Evolutionary conservation across 1,140 invertebrate species (phyloP), one percentile per base, ranked within the genome.

Genomic region (Rhynchophorus ferrugineus): DNA sequence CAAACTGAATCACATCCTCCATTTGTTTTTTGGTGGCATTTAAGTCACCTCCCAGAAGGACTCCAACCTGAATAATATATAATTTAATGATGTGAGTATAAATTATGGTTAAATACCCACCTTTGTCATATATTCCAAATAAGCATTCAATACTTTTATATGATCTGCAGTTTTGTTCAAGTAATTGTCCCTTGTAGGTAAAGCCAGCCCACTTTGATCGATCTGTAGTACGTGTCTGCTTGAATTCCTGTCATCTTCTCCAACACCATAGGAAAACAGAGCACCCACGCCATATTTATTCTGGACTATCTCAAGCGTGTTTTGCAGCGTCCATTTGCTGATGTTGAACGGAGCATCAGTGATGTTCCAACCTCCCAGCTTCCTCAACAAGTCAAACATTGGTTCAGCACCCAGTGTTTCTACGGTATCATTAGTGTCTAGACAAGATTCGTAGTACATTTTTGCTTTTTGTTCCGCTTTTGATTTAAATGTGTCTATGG

Each of bases 201-300:
- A 70, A 0, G 87, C 89, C 22, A 97, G 67, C 1, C 91, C 91
- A 18, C 89, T 89, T 77, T 97, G 92, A 67, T 97, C 93, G 39
- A 97, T 78, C 83, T 96, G 78, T 2, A 97, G 83, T 44, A 95
- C 83, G 65, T 96, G 84, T 48, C 78, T 79, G 1, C 82, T 84
- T 0, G 92, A 95, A 70, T 97, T 95, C 60, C 84, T 81, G 63
- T 96, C 92, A 67, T 98, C 92, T 69, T 95, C 92, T 3, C 85
- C 88, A 0, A 97, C 91, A 13, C 81, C 85, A 84, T 92, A 92
- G 24, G 83, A 80, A 68, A 98, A 96, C 2, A 97, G 70, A 17
- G 90, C 91, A 1, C 86, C 87, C 64, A 93, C 83, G 64, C 89
- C 90, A 67, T 89, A 92, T 33, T 80, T 76, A 69, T 92, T 92